Conservation (phyloP, 2,888 invertebrate genomes). For the Thymelicus acteon region DNA sequence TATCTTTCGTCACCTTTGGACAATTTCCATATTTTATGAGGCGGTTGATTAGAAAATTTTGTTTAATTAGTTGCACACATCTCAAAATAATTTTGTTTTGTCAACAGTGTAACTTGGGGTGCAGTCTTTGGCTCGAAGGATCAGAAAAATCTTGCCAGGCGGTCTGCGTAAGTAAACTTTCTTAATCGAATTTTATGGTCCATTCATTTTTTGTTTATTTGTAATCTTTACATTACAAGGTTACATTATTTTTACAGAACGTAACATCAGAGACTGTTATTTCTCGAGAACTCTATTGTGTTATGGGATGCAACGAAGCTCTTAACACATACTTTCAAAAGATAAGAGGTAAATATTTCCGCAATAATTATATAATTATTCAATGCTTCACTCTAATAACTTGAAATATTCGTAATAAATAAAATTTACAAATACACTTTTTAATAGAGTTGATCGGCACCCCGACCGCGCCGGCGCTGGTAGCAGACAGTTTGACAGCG, state of each 20-base stretch:
- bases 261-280: conserved; percentile 88
- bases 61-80: neutral
- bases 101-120: conserved; percentile 92
- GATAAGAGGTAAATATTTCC: conserved; percentile 84
- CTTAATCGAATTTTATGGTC: neutral
- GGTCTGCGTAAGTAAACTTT: conserved; percentile 90
- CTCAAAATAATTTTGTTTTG: conserved; percentile 44
- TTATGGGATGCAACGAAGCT: conserved; percentile 93
- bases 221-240: conserved; percentile 5
- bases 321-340: conserved; percentile 90
- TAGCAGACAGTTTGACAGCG: conserved; percentile 90
- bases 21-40: conserved; percentile 18
- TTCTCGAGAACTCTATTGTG: conserved; percentile 90
- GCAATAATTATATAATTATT: neutral
- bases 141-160: conserved; percentile 90
- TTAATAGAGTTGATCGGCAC: conserved; percentile 86
- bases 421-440: too few species aligned
- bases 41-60: conserved; percentile 17
- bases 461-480: conserved; percentile 90
- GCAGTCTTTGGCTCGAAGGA: conserved; percentile 91
- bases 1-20: conserved; percentile 25
- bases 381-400: neutral
- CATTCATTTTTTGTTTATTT: conserved; percentile 1
- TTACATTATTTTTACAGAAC: conserved; percentile 81
- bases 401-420: too few species aligned